phyloP scores from a whole-genome alignment of 2,113 vertebrate species.

The Phycodurus eques region DNA sequence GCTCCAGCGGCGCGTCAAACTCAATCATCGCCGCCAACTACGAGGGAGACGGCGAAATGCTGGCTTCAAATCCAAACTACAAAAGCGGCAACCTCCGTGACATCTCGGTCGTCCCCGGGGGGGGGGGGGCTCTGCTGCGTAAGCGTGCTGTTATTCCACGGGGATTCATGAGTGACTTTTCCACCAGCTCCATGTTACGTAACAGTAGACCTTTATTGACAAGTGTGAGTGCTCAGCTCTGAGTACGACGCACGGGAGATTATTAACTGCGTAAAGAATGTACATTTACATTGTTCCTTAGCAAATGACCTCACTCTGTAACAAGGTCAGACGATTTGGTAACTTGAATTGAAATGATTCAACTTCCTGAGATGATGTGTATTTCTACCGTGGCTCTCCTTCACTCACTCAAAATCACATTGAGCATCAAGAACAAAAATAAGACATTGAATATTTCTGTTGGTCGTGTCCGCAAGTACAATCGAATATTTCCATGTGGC shows the following conservation, averaged over 20 bases:
- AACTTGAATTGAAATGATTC: not conserved
- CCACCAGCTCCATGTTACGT: not conserved
- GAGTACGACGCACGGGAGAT: not conserved
- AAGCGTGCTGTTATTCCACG: constrained; percentile 2
- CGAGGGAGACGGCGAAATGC: constrained; percentile 4
- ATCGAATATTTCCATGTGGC: not conserved
- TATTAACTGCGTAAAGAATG: constrained; percentile 1
- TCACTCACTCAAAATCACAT: not conserved
- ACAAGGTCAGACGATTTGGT: not conserved
- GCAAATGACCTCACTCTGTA: not conserved
- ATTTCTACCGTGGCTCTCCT: not conserved
- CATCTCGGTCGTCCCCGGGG: not conserved
- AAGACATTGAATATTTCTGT: too few relatives aligned
- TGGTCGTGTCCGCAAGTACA: too few relatives aligned
- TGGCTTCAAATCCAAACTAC: constrained; percentile 26
- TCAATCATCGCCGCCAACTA: constrained; percentile 48
- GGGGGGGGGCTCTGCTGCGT: not conserved
- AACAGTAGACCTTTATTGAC: constrained; percentile 6
- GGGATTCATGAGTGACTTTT: constrained; percentile 13
- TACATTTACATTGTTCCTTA: not conserved
- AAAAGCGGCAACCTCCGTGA: constrained; percentile 32
- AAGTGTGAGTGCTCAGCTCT: not conserved
- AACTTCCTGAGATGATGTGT: not conserved
- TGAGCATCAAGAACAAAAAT: not conserved
- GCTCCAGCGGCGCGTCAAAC: constrained; percentile 39